Evolutionary conservation across 2,797 vertebrate species (phyloP), one percentile per base, ranked within the genome.

Genomic region (Rachycentron canadum): DNA sequence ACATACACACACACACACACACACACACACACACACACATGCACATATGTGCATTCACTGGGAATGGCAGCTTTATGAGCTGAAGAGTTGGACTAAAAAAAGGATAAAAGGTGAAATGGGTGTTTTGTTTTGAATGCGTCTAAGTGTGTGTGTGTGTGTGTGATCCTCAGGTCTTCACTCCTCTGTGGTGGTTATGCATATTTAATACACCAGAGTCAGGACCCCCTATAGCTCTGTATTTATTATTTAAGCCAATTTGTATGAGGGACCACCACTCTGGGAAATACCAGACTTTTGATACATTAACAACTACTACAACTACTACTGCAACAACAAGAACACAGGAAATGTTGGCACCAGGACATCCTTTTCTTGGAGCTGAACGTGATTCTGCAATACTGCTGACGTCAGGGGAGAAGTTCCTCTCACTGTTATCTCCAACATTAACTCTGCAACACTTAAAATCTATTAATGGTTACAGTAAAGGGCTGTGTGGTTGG

Each of bases 201-300:
- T 94, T 94, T 94, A 80, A 95, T 92, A 84, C n/a, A 45, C 79
- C 76, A 56, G 25, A 88, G 88, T 91, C 82, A 78, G 72, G 80
- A 84, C 88, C 87, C 68, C 82, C 76, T 84, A 87, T 79, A 76
- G 88, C 58, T 82, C 53, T 55, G 55, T 56, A 92, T 91, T 70
- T 58, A 93, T 94, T 92, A 94, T 93, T 94, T 71, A 94, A 78
- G 75, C 55, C 43, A 43, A 70, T 80, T 76, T 69, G 40, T 77
- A 65, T 57, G 59, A 82, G 34, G 72, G 69, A 73, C 58, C 49
- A 41, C 56, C 57, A 6, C 63, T 59, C 66, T 34, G 38, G 64
- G 66, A 43, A 53, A 73, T 38, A 52, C 16, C 49, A 67, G 64
- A 43, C 73, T 13, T 78, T 19, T 79, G 67, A 55, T 55, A 75